Evolutionary conservation across 2,797 vertebrate genomes (phyloP).

Genomic region (Spondyliosoma cantharus): DNA sequence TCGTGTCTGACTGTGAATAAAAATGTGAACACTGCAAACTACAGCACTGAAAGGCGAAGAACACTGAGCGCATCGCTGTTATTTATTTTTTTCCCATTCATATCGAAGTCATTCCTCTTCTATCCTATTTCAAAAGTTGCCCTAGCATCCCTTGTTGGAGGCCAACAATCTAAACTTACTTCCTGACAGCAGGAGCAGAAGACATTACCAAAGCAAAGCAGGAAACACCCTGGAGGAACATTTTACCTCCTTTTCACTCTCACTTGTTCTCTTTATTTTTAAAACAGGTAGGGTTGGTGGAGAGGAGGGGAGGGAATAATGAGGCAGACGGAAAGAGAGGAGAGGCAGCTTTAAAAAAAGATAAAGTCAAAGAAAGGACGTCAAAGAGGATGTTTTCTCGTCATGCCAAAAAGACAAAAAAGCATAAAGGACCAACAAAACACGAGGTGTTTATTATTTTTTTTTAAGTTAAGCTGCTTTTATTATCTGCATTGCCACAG

Average conservation of each 20-base stretch:
- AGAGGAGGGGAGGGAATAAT: slow-evolving; percentile 39
- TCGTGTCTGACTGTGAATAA: not conserved
- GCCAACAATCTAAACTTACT: slow-evolving; percentile 47
- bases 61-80: not conserved
- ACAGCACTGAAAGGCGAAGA: not conserved
- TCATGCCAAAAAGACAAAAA: slow-evolving; percentile 37
- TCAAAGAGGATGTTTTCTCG: slow-evolving; percentile 27
- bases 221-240: slow-evolving; percentile 62
- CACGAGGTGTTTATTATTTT: not conserved
- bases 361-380: slow-evolving; percentile 44
- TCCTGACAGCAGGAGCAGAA: slow-evolving; percentile 58
- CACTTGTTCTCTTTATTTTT: slow-evolving; percentile 50
- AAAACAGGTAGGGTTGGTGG: slow-evolving; percentile 18
- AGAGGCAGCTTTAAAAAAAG: slow-evolving; percentile 28
- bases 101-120: not conserved
- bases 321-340: slow-evolving; percentile 46
- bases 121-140: not conserved
- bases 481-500: slow-evolving; percentile 41
- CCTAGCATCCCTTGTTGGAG: slow-evolving; percentile 25
- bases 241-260: slow-evolving; percentile 55
- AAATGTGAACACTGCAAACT: not conserved
- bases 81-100: not conserved
- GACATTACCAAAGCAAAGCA: slow-evolving; percentile 67
- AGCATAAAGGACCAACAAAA: slow-evolving; percentile 23
- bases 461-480: slow-evolving; percentile 38